A percentile compares a stretch with the other conserved stretches of the same genome.
These are phyloP conservation scores for Cossypha caffra DNA, from an alignment of 2,797 vertebrate genomes.

Conservation along the genomic window DNA sequence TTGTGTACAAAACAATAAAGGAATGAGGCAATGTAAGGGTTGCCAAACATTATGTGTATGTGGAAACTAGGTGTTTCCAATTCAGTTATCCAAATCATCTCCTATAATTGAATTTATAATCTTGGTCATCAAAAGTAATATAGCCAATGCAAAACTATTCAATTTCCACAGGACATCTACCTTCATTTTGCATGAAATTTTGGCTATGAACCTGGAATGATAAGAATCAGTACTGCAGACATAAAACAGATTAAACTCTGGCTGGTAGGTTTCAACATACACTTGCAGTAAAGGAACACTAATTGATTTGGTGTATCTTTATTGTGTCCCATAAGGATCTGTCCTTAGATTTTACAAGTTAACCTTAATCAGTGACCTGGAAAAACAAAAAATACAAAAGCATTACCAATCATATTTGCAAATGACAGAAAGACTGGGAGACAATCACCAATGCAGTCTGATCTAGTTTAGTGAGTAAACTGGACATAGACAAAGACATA, in stretches of 20 bases:
- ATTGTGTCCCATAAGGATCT: not conserved
- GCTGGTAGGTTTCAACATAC: not conserved
- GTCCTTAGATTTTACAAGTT: not conserved
- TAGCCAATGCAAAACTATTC: not conserved
- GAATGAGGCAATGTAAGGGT: not conserved
- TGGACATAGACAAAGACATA: not conserved
- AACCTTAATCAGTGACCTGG: constrained; percentile 41
- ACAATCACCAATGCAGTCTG: not conserved
- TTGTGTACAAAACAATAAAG: not conserved
- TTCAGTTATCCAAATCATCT: not conserved
- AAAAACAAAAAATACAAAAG: constrained; percentile 42
- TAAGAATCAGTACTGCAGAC: not conserved
- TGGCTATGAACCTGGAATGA: not conserved
- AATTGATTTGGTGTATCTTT: not conserved
- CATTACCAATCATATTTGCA: not conserved
- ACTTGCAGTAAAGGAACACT: not conserved
- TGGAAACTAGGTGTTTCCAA: not conserved
- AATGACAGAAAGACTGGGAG: not conserved
- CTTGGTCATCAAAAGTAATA: not conserved
- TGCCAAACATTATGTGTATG: not conserved
- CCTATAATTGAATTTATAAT: not conserved
- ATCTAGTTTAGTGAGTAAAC: not conserved
- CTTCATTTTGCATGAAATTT: not conserved
- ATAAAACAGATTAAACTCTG: not conserved
- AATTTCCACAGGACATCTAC: not conserved